phyloP scores from a whole-genome alignment of 1,140 invertebrate species.

The Zeugodacus cucurbitae region DNA sequence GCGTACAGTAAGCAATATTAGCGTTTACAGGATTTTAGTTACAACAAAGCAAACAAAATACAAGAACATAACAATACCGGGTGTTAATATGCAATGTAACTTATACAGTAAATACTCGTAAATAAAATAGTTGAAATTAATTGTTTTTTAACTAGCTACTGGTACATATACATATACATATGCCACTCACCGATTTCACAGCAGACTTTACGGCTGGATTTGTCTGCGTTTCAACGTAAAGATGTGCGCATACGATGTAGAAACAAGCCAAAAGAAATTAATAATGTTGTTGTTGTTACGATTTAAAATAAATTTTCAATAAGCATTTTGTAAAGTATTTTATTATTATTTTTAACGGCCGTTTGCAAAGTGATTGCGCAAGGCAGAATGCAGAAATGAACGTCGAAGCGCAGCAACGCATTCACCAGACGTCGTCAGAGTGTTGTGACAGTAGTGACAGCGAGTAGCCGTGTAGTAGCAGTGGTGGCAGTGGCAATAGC shows the following conservation, averaged over 20 bases:
- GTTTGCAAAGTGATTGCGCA: not conserved
- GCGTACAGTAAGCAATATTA: not conserved
- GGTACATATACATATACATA: conserved; percentile 5
- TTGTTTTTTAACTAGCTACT: not conserved
- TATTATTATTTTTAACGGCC: not conserved
- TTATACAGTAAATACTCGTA: not conserved
- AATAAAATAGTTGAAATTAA: not conserved
- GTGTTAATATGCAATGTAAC: not conserved
- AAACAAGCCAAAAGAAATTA: not conserved
- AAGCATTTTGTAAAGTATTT: not conserved
- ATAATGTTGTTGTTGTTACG: not conserved
- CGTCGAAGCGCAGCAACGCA: conserved; percentile 7
- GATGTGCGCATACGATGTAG: conserved; percentile 7
- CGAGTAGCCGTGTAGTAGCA: not conserved
- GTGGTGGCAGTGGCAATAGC: not conserved
- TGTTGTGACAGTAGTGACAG: not conserved
- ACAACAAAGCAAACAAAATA: not conserved
- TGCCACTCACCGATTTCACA: conserved; percentile 79
- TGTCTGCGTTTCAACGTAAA: conserved; percentile 68
- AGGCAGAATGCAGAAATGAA: not conserved
- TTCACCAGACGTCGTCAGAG: not conserved
- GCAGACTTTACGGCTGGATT: conserved; percentile 85
- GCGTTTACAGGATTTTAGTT: not conserved
- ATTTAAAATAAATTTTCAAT: not conserved
- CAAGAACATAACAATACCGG: not conserved